Base-by-base conservation (phyloP, 2,113 vertebrate species). In the Bombycilla garrulus region DNA sequence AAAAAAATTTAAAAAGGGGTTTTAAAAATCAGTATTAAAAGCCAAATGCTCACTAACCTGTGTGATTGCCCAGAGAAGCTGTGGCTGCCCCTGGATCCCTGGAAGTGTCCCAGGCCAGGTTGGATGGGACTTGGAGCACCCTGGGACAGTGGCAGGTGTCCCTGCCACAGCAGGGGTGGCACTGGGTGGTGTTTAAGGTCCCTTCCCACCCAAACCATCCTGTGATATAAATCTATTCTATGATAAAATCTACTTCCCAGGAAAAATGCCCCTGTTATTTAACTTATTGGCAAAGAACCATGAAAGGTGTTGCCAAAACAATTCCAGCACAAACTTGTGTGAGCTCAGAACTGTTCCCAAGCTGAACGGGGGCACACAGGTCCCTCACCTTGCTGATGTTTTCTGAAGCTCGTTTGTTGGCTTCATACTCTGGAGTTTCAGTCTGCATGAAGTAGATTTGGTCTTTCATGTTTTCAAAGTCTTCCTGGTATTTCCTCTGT, bases 371-470 rank as follows among this genome's bases (percentile, higher is more conserved):
- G 45, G 23, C 61, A 42, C 20, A 38, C 26, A 23, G 73, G 6
- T 38, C 54, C 23, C 86, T 3, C 95, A 99, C 99, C 98, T 98
- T 97, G 94, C 99, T 99, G 74, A 98, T 97, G 6, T 98, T 97
- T 17, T 98, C 26, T 12, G 98, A 97, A 85, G 98, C 98, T 89
- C 98, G 97, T 88, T 99, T 99, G 69, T 99, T 98, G 64, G 97
- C 87, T 48, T 97, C 96, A 35, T 99, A 99, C 33, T 99, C 98
- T 8, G 99, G 99, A 17, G 99, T 99, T 51, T 99, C 99, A 1
- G 99, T 99, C 97, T 99, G 99, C 99, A 99, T 99, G 95, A 99
- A 99, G 97, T 99, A 98, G 96, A 99, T 99, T 98, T 99, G 99
- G 98, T 99, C 99, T 98, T 99, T 99, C 1, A 87, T 84, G 25